These are phyloP conservation scores for Geophilus truncorum DNA, from an alignment of 2,888 invertebrate genomes.

Conservation along the genomic window DNA sequence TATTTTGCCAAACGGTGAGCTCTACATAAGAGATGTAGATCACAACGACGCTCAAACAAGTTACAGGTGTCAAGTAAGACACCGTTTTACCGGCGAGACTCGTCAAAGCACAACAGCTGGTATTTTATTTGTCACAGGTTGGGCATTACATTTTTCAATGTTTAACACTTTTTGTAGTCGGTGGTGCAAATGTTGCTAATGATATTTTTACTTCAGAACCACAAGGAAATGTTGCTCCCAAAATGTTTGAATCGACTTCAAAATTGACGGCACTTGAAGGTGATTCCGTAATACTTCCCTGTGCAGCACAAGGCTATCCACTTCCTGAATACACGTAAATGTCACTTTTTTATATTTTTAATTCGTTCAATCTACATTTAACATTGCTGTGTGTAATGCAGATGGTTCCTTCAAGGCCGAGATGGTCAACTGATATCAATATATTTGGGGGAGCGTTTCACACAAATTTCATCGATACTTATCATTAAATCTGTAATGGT, in stretches of 20 bases:
- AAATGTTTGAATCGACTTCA: not conserved
- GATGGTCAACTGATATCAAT: constrained; percentile 29
- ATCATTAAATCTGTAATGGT: not conserved
- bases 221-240: constrained; percentile 30
- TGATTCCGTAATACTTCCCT: constrained; percentile 29
- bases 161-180: not conserved
- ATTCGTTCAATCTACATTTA: not conserved
- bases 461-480: not conserved
- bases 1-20: constrained; percentile 3
- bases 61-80: constrained; percentile 22
- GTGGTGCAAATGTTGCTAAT: not conserved
- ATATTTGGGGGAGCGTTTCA: constrained; percentile 11
- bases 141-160: not conserved
- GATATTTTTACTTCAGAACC: not conserved
- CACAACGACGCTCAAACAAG: constrained; percentile 18
- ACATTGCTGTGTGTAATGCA: not conserved
- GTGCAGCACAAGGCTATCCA: constrained; percentile 29
- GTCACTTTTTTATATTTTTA: not conserved
- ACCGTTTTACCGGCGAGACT: constrained; percentile 15
- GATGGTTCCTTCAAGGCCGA: constrained; percentile 28
- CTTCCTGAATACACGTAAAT: constrained; percentile 25
- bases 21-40: constrained; percentile 9
- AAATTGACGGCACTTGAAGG: constrained; percentile 19
- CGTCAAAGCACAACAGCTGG: constrained; percentile 19
- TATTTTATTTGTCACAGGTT: constrained; percentile 19